Conservation (phyloP, 1,140 invertebrate species). For the Trachymyrmex cornetzi region DNA sequence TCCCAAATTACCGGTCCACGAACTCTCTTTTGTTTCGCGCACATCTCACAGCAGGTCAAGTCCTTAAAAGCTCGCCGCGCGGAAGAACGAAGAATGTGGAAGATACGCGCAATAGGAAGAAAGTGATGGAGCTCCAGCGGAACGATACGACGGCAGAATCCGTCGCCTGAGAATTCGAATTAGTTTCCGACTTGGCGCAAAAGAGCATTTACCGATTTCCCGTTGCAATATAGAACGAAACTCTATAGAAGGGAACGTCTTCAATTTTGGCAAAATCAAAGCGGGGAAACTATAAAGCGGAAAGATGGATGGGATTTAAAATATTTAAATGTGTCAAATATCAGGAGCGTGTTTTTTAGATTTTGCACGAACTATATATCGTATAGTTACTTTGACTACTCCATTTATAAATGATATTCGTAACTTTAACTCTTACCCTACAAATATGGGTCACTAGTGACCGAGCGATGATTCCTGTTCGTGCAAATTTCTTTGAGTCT, state of each 20-base stretch:
- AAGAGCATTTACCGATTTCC: constrained; percentile 23
- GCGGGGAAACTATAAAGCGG: constrained; percentile 3
- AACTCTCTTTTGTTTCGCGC: constrained; percentile 30
- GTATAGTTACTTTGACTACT: not conserved
- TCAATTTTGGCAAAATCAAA: constrained; percentile 11
- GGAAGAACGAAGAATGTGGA: constrained; percentile 6
- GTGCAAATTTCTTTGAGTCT: no score
- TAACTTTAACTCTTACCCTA: not conserved
- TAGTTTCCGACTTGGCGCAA: constrained; percentile 41
- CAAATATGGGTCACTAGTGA: no score
- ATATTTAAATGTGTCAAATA: not conserved
- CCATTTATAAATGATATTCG: not conserved
- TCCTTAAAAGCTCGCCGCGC: constrained; percentile 2
- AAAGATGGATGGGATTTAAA: constrained; percentile 37
- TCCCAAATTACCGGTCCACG: constrained; percentile 16
- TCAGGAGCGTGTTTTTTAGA: not conserved
- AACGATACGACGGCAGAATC: constrained; percentile 39
- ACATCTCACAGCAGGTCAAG: constrained; percentile 18
- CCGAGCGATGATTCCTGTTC: no score
- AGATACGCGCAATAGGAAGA: constrained; percentile 29
- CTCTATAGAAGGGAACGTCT: not conserved
- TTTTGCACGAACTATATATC: not conserved
- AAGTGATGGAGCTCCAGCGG: constrained; percentile 10
- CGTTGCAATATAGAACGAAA: not conserved
- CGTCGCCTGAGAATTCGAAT: constrained; percentile 55